phyloP scores from a whole-genome alignment of 30 jellyfish, hydroid and myxozoan genomes.

The Aurelia sp. region DNA sequence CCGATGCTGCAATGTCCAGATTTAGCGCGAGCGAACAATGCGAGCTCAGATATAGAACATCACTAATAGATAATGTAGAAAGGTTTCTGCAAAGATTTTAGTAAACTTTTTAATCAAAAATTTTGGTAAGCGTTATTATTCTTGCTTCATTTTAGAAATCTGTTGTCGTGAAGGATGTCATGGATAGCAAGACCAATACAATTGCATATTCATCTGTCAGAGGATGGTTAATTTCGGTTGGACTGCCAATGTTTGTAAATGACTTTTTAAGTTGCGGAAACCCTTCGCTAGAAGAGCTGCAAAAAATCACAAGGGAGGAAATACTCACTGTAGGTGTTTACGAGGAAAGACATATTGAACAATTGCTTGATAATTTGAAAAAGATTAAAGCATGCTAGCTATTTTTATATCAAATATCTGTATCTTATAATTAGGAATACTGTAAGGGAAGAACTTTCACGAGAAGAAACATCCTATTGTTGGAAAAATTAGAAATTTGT shows the following conservation, averaged over 20 bases:
- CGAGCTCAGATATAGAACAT: too few relatives aligned
- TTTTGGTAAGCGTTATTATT: too few relatives aligned
- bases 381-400: neutral
- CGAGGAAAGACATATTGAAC: slow-evolving; percentile 76
- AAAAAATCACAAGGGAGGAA: slow-evolving; percentile 47
- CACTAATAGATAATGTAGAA: too few relatives aligned
- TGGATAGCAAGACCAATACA: neutral
- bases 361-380: slow-evolving; percentile 44
- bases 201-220: slow-evolving; percentile 7
- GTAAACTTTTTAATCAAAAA: too few relatives aligned
- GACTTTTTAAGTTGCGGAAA: slow-evolving; percentile 72
- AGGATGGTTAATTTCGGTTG: slow-evolving; percentile 79
- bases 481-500: too few relatives aligned
- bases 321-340: slow-evolving; percentile 71
- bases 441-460: too few relatives aligned
- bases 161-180: slow-evolving; percentile 11
- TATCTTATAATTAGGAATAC: neutral
- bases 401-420: slow-evolving; percentile 31
- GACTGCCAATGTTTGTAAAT: slow-evolving; percentile 85
- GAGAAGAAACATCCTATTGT: too few relatives aligned
- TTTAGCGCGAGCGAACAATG: too few relatives aligned
- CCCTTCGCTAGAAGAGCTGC: slow-evolving; percentile 40
- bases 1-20: too few relatives aligned
- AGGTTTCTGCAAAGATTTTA: too few relatives aligned
- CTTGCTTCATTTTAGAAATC: slow-evolving; percentile 13